Evolutionary conservation across 2,113 vertebrate genomes (phyloP).

Genomic region (Egretta garzetta): DNA sequence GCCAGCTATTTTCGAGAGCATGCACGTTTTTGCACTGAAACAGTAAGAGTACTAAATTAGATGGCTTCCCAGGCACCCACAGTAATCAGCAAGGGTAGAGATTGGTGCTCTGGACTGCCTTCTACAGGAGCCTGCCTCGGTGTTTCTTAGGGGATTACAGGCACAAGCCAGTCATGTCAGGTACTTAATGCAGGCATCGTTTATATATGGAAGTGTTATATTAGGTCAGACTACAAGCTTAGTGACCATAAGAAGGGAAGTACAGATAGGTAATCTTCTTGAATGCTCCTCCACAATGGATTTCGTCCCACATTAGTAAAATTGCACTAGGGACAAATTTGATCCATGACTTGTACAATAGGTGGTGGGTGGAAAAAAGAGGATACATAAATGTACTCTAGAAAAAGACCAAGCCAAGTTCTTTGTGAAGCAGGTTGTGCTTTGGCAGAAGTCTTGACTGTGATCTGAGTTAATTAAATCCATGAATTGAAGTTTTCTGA

Average conservation of each 20-base stretch:
- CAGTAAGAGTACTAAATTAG: not conserved
- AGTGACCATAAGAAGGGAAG: not conserved
- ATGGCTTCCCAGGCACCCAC: not conserved
- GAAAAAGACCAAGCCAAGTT: not conserved
- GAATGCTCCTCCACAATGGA: not conserved
- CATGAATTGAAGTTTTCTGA: not conserved
- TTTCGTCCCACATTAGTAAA: not conserved
- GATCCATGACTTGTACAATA: not conserved
- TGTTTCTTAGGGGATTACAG: not conserved
- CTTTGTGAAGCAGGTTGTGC: not conserved
- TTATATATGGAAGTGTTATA: not conserved
- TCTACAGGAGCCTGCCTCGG: not conserved
- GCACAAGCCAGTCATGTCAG: not conserved
- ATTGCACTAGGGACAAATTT: not conserved
- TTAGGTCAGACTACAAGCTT: not conserved
- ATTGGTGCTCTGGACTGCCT: not conserved
- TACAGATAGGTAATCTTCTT: not conserved
- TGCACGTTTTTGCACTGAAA: rapidly evolving
- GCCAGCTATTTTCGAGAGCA: not conserved
- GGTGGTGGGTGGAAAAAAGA: not conserved
- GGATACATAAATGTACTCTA: not conserved
- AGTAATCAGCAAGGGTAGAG: not conserved
- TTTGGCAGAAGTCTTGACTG: not conserved
- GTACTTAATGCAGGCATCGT: not conserved
- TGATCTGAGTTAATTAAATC: not conserved